These are phyloP conservation scores for Lasioglossum vierecki DNA, from an alignment of 2,888 invertebrate species.

Conservation along the genomic window DNA sequence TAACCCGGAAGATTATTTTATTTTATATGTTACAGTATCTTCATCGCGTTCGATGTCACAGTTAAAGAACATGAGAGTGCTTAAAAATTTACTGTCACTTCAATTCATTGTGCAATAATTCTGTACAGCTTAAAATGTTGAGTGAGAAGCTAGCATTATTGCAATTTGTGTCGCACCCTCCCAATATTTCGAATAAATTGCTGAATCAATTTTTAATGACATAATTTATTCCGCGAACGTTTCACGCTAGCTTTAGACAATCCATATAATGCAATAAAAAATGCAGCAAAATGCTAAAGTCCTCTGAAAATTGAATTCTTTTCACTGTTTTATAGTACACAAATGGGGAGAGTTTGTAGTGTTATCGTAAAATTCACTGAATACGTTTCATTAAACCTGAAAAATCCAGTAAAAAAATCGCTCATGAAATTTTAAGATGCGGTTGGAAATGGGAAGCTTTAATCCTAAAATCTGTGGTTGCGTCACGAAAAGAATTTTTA, in stretches of 20 bases:
- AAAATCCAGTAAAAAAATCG: too few species aligned
- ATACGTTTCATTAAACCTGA: too few species aligned
- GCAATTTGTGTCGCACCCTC: background rate
- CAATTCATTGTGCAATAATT: background rate
- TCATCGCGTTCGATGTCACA: background rate
- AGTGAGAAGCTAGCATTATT: background rate
- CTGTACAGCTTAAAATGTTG: background rate
- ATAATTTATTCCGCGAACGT: background rate
- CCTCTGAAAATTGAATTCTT: too few species aligned
- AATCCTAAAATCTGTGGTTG: too few species aligned
- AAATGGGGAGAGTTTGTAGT: too few species aligned
- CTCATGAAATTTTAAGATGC: too few species aligned
- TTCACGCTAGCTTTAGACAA: background rate
- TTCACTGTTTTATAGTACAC: too few species aligned
- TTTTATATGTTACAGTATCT: background rate
- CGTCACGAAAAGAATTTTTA: too few species aligned
- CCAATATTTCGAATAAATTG: background rate
- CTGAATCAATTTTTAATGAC: background rate
- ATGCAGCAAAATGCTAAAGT: background rate
- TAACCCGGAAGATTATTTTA: too few species aligned
- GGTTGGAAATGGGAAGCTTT: too few species aligned
- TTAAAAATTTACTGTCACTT: background rate
- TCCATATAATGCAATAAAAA: background rate
- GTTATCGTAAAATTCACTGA: too few species aligned
- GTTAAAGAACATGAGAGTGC: background rate